Evolutionary conservation across 2,888 invertebrate genomes (phyloP).

Genomic region (Hipparchia semele): DNA sequence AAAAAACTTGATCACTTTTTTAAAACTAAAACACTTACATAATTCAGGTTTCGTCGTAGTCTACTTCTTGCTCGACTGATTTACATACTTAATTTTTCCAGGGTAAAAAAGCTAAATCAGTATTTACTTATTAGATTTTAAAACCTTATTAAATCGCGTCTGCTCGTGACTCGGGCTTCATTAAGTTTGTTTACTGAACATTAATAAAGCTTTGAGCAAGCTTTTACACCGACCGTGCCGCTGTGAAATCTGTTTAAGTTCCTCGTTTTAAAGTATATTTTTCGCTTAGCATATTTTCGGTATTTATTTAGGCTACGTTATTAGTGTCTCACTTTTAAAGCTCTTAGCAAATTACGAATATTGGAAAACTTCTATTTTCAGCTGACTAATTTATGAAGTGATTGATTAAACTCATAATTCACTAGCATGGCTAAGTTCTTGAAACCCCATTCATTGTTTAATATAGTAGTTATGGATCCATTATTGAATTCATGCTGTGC

Average conservation of each 20-base stretch:
- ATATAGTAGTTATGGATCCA: too few relatives aligned
- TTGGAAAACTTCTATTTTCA: neutral
- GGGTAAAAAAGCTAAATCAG: too few relatives aligned
- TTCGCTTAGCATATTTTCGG: neutral
- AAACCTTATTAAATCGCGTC: constrained; percentile 5
- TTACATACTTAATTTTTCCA: too few relatives aligned
- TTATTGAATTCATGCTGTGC: too few relatives aligned
- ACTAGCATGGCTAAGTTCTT: neutral
- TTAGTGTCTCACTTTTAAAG: neutral
- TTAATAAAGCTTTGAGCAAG: constrained; percentile 50
- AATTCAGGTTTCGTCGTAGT: too few relatives aligned
- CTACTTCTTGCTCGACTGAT: too few relatives aligned
- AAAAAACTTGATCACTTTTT: too few relatives aligned
- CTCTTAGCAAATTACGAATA: neutral
- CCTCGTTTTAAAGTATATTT: neutral
- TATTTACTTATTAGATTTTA: constrained; percentile 1
- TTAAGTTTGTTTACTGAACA: constrained; percentile 40
- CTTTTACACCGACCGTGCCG: constrained; percentile 36
- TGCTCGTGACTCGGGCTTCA: constrained; percentile 24
- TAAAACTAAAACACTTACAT: too few relatives aligned
- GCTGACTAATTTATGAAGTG: neutral
- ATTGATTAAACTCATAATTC: neutral
- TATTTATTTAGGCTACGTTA: neutral
- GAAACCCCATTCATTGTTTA: too few relatives aligned
- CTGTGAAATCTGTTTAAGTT: constrained; percentile 12